These are phyloP conservation scores for Meloe dianella DNA, from an alignment of 2,888 invertebrate species.

Conservation along the genomic window DNA sequence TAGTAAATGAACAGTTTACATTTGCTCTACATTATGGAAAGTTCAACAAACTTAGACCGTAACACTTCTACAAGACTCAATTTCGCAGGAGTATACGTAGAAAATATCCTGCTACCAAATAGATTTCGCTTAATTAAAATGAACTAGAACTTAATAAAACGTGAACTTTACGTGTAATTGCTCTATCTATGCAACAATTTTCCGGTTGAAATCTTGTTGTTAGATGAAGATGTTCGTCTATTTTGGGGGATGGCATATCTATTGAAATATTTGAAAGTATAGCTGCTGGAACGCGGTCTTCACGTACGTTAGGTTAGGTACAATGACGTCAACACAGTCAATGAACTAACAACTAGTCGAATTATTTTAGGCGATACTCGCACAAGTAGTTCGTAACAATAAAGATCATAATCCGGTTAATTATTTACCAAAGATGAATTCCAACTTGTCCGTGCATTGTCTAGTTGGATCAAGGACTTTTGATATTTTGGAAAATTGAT, in stretches of 20 bases:
- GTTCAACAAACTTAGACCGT: conserved; percentile 44
- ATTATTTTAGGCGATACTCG: conserved; percentile 40
- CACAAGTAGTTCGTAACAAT: conserved; percentile 26
- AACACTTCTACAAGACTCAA: conserved; percentile 37
- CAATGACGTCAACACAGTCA: conserved; percentile 47
- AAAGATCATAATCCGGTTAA: conserved; percentile 12
- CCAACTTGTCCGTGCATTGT: not conserved
- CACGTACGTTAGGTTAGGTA: conserved; percentile 52
- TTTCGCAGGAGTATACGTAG: conserved; percentile 17
- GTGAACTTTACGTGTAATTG: not conserved
- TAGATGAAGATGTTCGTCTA: not conserved
- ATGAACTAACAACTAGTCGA: conserved; percentile 41
- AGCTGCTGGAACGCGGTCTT: conserved; percentile 37
- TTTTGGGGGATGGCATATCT: conserved; percentile 35
- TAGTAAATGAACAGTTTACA: conserved; percentile 4
- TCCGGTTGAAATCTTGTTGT: not conserved
- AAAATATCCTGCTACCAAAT: conserved; percentile 4
- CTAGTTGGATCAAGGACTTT: not conserved
- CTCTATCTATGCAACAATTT: not conserved
- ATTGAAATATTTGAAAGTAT: conserved; percentile 42
- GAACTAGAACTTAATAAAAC: not conserved
- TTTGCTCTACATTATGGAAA: conserved; percentile 45
- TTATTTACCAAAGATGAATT: not conserved
- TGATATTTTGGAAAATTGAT: no score
- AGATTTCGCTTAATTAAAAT: not conserved